Conservation (phyloP, 2,113 vertebrate species). For the Istiophorus platypterus region DNA sequence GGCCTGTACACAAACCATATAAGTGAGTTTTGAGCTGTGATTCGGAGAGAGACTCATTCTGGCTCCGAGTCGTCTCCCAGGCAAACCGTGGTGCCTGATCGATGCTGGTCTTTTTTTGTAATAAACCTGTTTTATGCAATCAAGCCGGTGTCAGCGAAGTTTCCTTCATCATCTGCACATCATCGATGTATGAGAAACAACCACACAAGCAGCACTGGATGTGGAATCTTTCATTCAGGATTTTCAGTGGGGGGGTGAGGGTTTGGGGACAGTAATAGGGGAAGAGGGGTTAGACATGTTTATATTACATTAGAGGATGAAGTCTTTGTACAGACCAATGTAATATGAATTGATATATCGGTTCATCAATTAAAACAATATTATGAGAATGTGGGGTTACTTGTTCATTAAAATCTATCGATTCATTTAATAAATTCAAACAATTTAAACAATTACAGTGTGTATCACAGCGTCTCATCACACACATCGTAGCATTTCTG, state of each 20-base stretch:
- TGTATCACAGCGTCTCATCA: slow-evolving; percentile 29
- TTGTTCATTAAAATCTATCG: slow-evolving; percentile 54
- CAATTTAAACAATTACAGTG: slow-evolving; percentile 48
- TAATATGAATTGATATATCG: slow-evolving; percentile 41
- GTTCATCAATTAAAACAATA: slow-evolving; percentile 39
- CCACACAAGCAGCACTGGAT: background rate
- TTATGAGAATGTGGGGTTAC: slow-evolving; percentile 37
- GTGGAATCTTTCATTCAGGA: slow-evolving; percentile 20
- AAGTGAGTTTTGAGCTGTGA: too few species aligned
- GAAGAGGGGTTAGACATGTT: slow-evolving; percentile 29
- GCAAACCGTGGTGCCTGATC: too few species aligned
- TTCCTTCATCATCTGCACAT: too few species aligned
- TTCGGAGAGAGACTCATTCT: too few species aligned
- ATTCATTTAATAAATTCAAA: slow-evolving; percentile 59
- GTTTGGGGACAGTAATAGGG: background rate
- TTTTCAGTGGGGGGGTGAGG: slow-evolving; percentile 11
- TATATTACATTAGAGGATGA: slow-evolving; percentile 36
- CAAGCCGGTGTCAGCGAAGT: too few species aligned
- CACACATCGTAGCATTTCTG: slow-evolving; percentile 35
- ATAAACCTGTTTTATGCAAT: too few species aligned
- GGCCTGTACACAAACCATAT: too few species aligned
- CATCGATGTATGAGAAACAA: too few species aligned
- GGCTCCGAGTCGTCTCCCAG: too few species aligned
- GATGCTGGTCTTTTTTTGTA: too few species aligned
- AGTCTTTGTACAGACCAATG: slow-evolving; percentile 31